phyloP scores from a whole-genome alignment of 1,140 invertebrate species.

The Centruroides sculpturatus region DNA sequence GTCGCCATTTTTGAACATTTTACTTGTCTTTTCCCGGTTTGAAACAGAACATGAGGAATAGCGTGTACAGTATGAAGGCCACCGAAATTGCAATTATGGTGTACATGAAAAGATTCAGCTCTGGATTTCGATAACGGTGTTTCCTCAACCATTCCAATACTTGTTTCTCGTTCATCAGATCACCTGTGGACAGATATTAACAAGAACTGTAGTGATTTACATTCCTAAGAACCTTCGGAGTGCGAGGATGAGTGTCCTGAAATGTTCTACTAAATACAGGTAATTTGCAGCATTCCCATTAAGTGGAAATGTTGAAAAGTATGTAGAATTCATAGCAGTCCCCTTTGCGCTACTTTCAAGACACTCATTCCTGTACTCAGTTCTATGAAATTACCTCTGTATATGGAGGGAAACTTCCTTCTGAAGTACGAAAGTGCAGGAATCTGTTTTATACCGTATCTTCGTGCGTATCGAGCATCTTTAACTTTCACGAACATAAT shows the following conservation, averaged over 20 bases:
- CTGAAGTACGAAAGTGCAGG: conserved; percentile 85
- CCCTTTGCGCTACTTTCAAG: no score
- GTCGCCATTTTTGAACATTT: not conserved
- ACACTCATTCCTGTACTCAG: no score
- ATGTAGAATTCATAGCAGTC: no score
- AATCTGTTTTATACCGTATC: conserved; percentile 83
- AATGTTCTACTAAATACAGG: no score
- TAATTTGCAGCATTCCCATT: no score
- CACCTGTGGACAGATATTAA: conserved; percentile 37
- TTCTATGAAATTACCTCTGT: conserved; percentile 46
- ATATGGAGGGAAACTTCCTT: conserved; percentile 82
- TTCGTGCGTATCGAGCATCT: conserved; percentile 73
- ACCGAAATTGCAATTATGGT: conserved; percentile 68
- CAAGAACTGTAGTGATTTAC: no score
- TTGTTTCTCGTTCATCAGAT: conserved; percentile 65
- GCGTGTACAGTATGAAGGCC: conserved; percentile 75
- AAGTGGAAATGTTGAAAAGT: no score
- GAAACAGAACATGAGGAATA: conserved; percentile 79
- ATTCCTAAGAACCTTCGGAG: no score
- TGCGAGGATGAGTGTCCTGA: no score
- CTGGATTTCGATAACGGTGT: conserved; percentile 80
- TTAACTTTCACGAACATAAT: conserved; percentile 91
- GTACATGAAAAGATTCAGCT: conserved; percentile 89
- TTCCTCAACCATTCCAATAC: conserved; percentile 84
- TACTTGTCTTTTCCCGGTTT: conserved; percentile 15